These are phyloP conservation scores for Neoniphon sammara DNA, from an alignment of 2,797 vertebrate species.

Conservation along the genomic window DNA sequence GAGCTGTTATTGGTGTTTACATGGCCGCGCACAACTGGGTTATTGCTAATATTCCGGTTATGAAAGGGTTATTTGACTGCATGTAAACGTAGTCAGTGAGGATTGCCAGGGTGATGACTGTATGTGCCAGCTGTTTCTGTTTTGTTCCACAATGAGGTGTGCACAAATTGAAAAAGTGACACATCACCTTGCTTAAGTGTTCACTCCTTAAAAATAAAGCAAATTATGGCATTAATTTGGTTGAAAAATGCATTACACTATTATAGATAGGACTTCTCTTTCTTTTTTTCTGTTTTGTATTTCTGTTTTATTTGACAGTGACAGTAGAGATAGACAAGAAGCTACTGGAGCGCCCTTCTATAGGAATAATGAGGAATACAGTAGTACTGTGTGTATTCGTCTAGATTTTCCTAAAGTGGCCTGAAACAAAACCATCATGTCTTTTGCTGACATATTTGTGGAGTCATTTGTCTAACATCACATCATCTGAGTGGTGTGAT, in stretches of 20 bases:
- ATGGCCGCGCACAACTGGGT: no score
- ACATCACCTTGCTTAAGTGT: not conserved
- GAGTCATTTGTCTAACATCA: constrained; percentile 30
- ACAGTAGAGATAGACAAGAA: no score
- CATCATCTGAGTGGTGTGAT: constrained; percentile 13
- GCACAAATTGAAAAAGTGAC: not conserved
- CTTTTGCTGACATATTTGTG: constrained; percentile 16
- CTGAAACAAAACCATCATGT: constrained; percentile 7
- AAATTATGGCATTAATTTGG: not conserved
- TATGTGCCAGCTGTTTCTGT: not conserved
- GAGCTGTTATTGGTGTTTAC: no score
- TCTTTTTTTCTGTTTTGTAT: no score
- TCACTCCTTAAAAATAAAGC: no score
- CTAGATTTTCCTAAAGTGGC: constrained; percentile 2
- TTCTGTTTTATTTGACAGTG: not conserved
- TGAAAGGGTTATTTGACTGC: no score
- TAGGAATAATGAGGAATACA: no score
- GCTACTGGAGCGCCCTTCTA: no score
- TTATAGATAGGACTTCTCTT: not conserved
- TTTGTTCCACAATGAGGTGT: not conserved
- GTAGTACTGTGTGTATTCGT: not conserved
- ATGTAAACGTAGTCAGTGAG: no score
- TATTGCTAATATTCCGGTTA: no score
- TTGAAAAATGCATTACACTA: not conserved
- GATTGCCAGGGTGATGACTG: not conserved